Percentiles rank a stretch among this genome's conserved stretches.
Conservation (phyloP, 2,113 vertebrate genomes). For the Mustela lutreola region DNA sequence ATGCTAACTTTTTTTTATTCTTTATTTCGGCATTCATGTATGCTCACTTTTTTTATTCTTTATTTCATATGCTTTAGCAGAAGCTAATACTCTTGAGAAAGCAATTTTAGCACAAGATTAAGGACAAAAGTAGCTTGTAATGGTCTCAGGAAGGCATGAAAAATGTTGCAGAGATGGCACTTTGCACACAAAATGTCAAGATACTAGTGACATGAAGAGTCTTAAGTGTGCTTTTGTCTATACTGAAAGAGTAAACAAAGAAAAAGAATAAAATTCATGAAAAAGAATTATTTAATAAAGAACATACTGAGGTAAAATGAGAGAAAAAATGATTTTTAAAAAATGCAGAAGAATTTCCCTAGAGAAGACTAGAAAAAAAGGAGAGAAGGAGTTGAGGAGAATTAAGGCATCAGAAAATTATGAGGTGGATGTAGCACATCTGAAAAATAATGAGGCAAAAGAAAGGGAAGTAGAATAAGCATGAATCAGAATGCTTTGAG, state of each 20-base stretch:
- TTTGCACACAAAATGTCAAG: neutral
- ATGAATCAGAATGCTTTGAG: neutral
- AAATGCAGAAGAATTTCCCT: neutral
- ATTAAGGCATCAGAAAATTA: neutral
- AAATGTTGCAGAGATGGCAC: neutral
- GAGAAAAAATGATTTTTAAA: neutral
- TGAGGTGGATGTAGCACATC: neutral
- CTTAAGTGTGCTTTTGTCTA: neutral
- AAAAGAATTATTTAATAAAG: neutral
- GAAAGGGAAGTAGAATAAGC: neutral
- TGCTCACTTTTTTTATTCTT: neutral
- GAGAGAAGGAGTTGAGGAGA: neutral
- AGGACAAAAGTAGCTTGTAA: neutral
- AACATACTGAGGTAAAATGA: neutral
- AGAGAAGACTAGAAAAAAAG: neutral
- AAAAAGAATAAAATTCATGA: neutral
- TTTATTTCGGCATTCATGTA: neutral
- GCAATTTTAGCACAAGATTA: neutral
- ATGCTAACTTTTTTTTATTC: neutral
- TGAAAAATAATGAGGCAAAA: neutral
- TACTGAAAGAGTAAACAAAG: neutral
- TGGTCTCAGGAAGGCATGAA: neutral
- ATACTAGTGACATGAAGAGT: neutral
- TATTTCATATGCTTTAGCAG: neutral
- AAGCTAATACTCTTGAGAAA: neutral